A percentile compares a stretch with the other conserved stretches of the same genome.
Evolutionary conservation across 2,113 vertebrate genomes (phyloP).

Genomic region (Leucopternis melanops): DNA sequence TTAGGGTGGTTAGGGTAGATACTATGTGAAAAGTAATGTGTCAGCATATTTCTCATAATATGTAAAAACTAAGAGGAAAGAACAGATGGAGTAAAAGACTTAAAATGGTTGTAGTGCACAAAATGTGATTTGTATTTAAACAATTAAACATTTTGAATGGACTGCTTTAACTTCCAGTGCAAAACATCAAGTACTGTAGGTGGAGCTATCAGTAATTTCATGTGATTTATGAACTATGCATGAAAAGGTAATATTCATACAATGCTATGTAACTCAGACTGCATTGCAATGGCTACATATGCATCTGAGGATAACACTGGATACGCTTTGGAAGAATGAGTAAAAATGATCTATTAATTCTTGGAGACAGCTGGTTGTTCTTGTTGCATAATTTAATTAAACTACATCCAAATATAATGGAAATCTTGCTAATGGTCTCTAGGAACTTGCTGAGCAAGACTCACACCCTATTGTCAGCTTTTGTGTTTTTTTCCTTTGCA

Average conservation of each 20-base stretch:
- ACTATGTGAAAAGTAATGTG: not conserved
- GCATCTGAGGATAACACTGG: not conserved
- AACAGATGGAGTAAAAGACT: conserved; percentile 1
- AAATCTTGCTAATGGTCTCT: conserved; percentile 10
- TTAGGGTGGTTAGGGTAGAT: not conserved
- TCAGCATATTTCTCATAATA: not conserved
- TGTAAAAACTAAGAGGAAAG: not conserved
- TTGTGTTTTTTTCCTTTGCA: not conserved
- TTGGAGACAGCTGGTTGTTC: not conserved
- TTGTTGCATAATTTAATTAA: conserved; percentile 52
- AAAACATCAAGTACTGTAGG: not conserved
- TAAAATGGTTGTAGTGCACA: not conserved
- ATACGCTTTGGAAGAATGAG: not conserved
- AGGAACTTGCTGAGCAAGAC: conserved; percentile 20
- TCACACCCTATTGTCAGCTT: not conserved
- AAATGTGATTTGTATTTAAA: conserved; percentile 23
- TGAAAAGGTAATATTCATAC: not conserved
- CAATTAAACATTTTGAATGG: conserved; percentile 12
- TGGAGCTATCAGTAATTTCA: not conserved
- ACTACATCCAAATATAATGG: conserved; percentile 18
- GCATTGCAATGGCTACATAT: not conserved
- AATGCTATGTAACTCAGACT: not conserved
- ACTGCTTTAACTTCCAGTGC: not conserved
- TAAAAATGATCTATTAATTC: conserved; percentile 40
- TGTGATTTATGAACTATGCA: conserved; percentile 31